A percentile compares a stretch with the other conserved stretches of the same genome.
Conservation (phyloP, 2,113 vertebrate genomes). For the Malurus elegans region DNA sequence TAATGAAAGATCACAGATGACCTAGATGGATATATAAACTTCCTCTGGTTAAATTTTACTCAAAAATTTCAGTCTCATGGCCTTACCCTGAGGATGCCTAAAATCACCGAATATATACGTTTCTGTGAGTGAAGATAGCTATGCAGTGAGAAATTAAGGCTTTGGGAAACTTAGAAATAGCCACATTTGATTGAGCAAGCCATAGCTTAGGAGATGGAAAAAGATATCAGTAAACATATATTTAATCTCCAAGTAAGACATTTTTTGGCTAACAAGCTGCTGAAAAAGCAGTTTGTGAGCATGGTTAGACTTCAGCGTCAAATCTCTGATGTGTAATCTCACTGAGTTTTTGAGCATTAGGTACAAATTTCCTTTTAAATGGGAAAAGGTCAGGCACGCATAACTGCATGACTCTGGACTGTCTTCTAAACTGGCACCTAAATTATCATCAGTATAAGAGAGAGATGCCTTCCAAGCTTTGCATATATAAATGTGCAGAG, state of each 20-base stretch:
- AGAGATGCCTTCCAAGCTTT: not conserved
- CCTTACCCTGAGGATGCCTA: not conserved
- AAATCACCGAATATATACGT: not conserved
- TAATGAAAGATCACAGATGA: not conserved
- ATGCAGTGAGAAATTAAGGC: fast-evolving
- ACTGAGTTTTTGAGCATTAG: not conserved
- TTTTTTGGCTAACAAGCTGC: not conserved
- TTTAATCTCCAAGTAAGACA: not conserved
- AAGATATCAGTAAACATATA: not conserved
- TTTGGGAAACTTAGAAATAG: not conserved
- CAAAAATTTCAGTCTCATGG: not conserved
- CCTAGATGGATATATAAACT: not conserved
- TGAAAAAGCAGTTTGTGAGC: not conserved
- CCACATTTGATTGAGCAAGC: not conserved
- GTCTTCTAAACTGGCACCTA: not conserved
- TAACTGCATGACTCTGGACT: not conserved
- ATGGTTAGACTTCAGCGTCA: not conserved
- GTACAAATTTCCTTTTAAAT: not conserved
- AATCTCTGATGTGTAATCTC: not conserved
- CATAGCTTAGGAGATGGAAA: not conserved
- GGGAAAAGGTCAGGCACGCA: not conserved
- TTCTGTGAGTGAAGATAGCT: not conserved
- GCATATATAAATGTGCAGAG: not conserved
- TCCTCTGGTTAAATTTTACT: not conserved
- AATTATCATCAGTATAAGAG: not conserved